Percentiles rank a stretch among this genome's conserved stretches.
Evolutionary conservation across 1,140 invertebrate species (phyloP).

Genomic region (Saccostrea cuccullata): DNA sequence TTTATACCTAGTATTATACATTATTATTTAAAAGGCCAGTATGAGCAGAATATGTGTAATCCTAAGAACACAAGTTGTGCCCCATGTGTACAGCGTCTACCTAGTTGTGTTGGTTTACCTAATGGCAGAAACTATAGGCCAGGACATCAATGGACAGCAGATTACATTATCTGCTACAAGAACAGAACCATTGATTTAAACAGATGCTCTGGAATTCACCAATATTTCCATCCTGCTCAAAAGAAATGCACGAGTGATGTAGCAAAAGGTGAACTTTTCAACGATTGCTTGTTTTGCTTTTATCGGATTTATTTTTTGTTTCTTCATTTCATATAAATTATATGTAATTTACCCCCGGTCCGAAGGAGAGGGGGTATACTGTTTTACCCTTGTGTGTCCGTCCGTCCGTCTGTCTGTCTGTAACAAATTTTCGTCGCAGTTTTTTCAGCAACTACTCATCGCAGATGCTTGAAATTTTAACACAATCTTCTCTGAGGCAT

Average conservation of each 20-base stretch:
- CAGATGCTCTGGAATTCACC: slow-evolving; percentile 37
- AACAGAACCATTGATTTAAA: slow-evolving; percentile 56
- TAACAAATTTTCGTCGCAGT: too few relatives aligned
- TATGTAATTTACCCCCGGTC: too few relatives aligned
- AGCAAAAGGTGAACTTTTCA: slow-evolving; percentile 45
- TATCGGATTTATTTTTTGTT: too few relatives aligned
- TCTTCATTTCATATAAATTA: too few relatives aligned
- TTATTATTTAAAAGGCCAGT: slow-evolving; percentile 39
- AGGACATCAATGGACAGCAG: slow-evolving; percentile 52
- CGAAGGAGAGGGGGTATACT: too few relatives aligned
- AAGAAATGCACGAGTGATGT: slow-evolving; percentile 47
- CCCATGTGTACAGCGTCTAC: slow-evolving; percentile 50
- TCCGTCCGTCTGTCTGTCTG: too few relatives aligned
- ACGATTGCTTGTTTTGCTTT: too few relatives aligned
- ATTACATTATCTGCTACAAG: slow-evolving; percentile 57
- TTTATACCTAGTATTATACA: not conserved
- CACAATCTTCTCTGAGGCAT: too few relatives aligned
- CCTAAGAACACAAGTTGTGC: slow-evolving; percentile 44
- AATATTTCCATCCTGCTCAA: slow-evolving; percentile 58
- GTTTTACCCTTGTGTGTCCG: too few relatives aligned
- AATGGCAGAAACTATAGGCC: slow-evolving; percentile 56
- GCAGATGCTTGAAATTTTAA: too few relatives aligned
- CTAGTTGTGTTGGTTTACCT: slow-evolving; percentile 55
- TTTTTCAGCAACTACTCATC: too few relatives aligned
- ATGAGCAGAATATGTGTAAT: slow-evolving; percentile 50